These are phyloP conservation scores for Orthosia gracilis DNA, from an alignment of 2,888 invertebrate genomes.

Conservation along the genomic window DNA sequence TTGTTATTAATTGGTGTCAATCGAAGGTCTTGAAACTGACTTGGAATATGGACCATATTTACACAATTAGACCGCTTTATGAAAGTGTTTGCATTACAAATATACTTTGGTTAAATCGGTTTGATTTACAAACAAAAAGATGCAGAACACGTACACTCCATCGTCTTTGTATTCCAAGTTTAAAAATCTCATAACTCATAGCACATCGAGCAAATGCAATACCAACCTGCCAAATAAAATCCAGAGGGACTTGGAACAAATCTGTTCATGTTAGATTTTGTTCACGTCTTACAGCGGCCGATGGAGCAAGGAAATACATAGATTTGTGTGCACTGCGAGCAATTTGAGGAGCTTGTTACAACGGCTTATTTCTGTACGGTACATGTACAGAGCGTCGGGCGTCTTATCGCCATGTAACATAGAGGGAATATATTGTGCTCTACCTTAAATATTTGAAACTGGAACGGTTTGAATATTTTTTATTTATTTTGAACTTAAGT, in stretches of 20 bases:
- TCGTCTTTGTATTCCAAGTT: constrained; percentile 32
- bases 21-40: too few species aligned
- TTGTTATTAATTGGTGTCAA: too few species aligned
- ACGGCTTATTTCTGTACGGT: constrained; percentile 46
- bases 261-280: constrained; percentile 54
- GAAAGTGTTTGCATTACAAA: background rate
- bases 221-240: constrained; percentile 56
- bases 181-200: constrained; percentile 29
- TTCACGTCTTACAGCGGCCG: constrained; percentile 52
- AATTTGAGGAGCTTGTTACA: constrained; percentile 59
- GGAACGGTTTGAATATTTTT: background rate
- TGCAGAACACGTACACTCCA: constrained; percentile 1
- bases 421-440: background rate
- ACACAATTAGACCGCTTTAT: background rate
- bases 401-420: background rate
- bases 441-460: background rate
- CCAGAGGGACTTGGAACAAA: constrained; percentile 41
- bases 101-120: background rate
- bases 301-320: constrained; percentile 44
- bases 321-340: constrained; percentile 60
- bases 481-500: too few species aligned
- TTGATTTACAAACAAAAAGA: background rate
- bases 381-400: background rate
- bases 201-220: constrained; percentile 21
- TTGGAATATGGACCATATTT: too few species aligned